Evolutionary conservation across 2,888 invertebrate species (phyloP).

Genomic region (Ctena decussata): DNA sequence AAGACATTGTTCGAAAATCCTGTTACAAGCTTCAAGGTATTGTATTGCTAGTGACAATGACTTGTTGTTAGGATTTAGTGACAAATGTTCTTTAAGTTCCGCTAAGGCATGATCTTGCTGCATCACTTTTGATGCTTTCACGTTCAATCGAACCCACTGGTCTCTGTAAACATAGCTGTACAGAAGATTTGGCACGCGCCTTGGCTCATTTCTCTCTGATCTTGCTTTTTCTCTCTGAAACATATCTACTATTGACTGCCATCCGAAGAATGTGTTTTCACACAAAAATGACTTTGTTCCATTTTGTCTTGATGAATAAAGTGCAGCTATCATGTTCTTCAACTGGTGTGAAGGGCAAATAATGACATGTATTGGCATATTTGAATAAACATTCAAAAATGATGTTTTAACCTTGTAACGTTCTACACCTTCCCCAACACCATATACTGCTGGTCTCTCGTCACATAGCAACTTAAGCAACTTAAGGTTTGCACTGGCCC

Average conservation of each 20-base stretch:
- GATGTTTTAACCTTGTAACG: background rate
- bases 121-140: too few relatives aligned
- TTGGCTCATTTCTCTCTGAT: background rate
- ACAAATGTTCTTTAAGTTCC: too few relatives aligned
- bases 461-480: background rate
- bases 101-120: too few relatives aligned
- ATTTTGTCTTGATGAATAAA: background rate
- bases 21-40: too few relatives aligned
- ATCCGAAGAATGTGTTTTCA: background rate
- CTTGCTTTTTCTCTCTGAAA: background rate
- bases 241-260: background rate
- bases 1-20: too few relatives aligned
- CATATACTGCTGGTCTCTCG: background rate
- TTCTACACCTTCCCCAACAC: background rate
- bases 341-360: background rate
- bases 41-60: too few relatives aligned
- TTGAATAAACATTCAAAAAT: background rate
- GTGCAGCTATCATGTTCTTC: background rate
- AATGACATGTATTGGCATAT: background rate
- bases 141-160: too few relatives aligned
- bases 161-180: background rate
- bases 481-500: background rate
- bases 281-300: background rate
- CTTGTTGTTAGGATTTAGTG: too few relatives aligned
- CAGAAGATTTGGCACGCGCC: background rate